Evolutionary conservation across 92 coral and sea anemone genomes (phyloP).

Genomic region (Nematostella vectensis): DNA sequence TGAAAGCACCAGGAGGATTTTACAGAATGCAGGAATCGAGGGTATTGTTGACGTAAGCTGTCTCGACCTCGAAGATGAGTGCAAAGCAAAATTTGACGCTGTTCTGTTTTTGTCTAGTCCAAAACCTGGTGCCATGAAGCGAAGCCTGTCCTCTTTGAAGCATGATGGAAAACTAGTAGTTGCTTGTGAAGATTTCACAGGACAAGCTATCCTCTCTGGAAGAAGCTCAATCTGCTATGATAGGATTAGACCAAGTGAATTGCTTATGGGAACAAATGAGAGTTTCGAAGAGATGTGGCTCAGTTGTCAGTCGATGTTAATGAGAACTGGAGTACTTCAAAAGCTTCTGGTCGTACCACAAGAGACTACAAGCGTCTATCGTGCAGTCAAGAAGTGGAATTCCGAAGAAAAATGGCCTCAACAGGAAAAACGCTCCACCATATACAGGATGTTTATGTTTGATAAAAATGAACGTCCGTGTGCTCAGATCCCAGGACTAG

Average conservation of each 20-base stretch:
- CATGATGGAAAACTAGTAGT: conserved; percentile 34
- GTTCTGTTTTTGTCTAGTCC: conserved; percentile 37
- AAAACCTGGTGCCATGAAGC: conserved; percentile 11
- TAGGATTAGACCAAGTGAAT: conserved; percentile 19
- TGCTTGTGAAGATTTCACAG: conserved; percentile 17
- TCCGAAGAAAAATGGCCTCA: not conserved
- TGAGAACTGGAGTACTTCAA: conserved; percentile 17
- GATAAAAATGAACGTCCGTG: not conserved
- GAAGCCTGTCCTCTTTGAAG: conserved; percentile 27
- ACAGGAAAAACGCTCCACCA: not conserved
- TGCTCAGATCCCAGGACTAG: conserved; percentile 33
- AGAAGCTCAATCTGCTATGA: conserved; percentile 28
- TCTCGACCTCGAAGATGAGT: not conserved
- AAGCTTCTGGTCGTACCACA: conserved; percentile 24
- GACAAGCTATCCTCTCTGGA: conserved; percentile 13
- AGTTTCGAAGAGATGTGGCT: conserved; percentile 23
- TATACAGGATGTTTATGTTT: conserved; percentile 14
- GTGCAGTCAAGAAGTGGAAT: conserved; percentile 4
- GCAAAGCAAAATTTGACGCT: conserved; percentile 10
- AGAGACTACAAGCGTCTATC: conserved; percentile 17
- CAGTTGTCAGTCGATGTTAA: conserved; percentile 15
- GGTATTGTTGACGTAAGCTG: not conserved
- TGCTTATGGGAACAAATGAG: conserved; percentile 10
- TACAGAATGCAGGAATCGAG: not conserved
- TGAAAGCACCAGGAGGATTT: not conserved